These are phyloP conservation scores for Argynnis bischoffii DNA, from an alignment of 2,888 invertebrate species.

Conservation along the genomic window DNA sequence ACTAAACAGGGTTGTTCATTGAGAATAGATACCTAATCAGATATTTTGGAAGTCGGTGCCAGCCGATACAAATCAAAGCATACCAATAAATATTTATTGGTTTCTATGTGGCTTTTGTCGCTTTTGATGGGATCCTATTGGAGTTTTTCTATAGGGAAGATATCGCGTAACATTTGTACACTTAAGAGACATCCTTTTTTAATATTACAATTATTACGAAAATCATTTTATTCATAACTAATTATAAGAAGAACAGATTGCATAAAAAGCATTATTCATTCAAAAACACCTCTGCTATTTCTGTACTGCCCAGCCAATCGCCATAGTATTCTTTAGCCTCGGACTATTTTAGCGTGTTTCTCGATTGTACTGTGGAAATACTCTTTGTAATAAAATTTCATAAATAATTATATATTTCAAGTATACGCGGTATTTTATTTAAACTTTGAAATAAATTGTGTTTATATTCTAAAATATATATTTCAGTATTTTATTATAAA, in stretches of 20 bases:
- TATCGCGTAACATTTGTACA: too few relatives aligned
- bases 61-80: too few relatives aligned
- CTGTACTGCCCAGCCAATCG: constrained; percentile 62
- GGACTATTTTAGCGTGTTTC: constrained; percentile 60
- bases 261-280: constrained; percentile 45
- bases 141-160: too few relatives aligned
- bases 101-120: too few relatives aligned
- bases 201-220: neutral
- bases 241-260: constrained; percentile 25
- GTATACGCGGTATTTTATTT: neutral
- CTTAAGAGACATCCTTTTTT: neutral
- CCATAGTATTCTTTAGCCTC: constrained; percentile 60
- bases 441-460: too few relatives aligned
- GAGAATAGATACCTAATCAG: too few relatives aligned
- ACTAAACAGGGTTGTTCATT: too few relatives aligned
- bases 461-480: too few relatives aligned
- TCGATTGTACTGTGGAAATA: constrained; percentile 51
- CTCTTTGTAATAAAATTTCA: constrained; percentile 14
- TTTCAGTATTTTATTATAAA: too few relatives aligned
- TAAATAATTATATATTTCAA: constrained; percentile 9
- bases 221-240: neutral
- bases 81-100: too few relatives aligned
- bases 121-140: too few relatives aligned
- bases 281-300: constrained; percentile 55
- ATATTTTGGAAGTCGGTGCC: too few relatives aligned